phyloP scores from a whole-genome alignment of 1,140 invertebrate species.

The Pararge aegeria region DNA sequence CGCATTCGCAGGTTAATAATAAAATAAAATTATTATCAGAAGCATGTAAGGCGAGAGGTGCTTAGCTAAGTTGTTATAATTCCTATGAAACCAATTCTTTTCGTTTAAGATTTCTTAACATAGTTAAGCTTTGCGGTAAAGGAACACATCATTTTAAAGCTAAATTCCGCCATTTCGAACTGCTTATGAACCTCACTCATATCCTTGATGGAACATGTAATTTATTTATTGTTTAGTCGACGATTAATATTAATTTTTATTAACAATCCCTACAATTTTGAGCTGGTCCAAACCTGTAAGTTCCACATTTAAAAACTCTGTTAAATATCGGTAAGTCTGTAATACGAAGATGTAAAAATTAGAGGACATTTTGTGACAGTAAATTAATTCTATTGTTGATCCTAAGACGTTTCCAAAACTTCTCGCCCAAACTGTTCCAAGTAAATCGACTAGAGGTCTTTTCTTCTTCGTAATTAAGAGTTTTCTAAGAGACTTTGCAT shows the following conservation, averaged over 20 bases:
- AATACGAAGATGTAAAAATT: conserved; percentile 49
- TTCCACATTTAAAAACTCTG: conserved; percentile 24
- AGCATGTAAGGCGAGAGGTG: too few species aligned
- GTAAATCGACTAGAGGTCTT: conserved; percentile 41
- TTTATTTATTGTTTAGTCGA: too few species aligned
- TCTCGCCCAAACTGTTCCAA: conserved; percentile 44
- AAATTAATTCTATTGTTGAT: conserved; percentile 37
- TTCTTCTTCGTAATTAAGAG: conserved; percentile 31
- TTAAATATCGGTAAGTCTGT: conserved; percentile 38
- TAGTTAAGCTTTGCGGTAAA: too few species aligned
- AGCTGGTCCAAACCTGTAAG: conserved; percentile 1
- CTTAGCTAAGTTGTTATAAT: too few species aligned
- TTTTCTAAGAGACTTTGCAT: conserved; percentile 42
- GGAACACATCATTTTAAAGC: too few species aligned
- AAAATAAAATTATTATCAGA: too few species aligned
- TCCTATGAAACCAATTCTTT: too few species aligned
- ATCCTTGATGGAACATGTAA: too few species aligned
- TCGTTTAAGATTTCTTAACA: too few species aligned
- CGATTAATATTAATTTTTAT: neutral
- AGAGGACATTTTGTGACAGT: conserved; percentile 43
- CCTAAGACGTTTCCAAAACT: conserved; percentile 45
- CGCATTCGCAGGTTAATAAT: too few species aligned
- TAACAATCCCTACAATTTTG: neutral
- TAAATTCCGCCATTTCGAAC: too few species aligned
- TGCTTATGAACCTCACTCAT: too few species aligned